Evolutionary conservation across 2,113 vertebrate genomes (phyloP), one percentile per base, ranked within the genome.

Genomic region (Spheniscus mendiculus): DNA sequence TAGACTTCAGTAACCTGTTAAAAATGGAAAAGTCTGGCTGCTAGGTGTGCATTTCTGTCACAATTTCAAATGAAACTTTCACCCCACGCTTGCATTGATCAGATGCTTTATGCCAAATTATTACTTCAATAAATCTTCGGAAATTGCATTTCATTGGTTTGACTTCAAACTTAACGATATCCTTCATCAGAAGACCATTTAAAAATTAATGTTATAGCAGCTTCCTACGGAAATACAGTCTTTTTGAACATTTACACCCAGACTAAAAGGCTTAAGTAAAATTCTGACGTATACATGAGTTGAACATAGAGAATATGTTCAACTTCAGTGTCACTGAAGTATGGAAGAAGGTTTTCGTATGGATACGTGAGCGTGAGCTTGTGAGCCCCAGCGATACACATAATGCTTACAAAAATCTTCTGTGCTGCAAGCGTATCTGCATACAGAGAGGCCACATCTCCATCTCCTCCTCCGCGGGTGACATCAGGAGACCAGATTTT

Each of bases 211-310:
- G 55, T 90, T 97, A 49, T 26, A 89, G 89, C 50, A 93, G 63
- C 38, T 95, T 95, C 89, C 81, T 88, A 91, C 47, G 82, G 96
- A 97, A 98, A 95, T 56, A 76, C 50, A 85, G n/a, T 44, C 56
- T 53, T 95, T 96, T 93, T 92, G 88, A 97, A 97, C 69, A 96
- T 90, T 95, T 96, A 96, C 63, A 96, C 63, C 34, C 88, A 88
- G 76, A 90, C 66, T 93, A 93, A 95, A 92, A 90, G 84, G 81
- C 84, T 93, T 76, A 61, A 90, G 89, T 26, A 79, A 81, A 90
- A 97, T 70, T 83, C 22, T 84, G 82, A 88, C 5, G 3, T 76
- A 95, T 25, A 85, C 85, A 82, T 66, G 70, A 91, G 22, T 14
- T 93, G 47, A 96, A 80, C 83, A 96, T 5, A 76, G 61, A 74